Evolutionary conservation across 2,113 vertebrate genomes (phyloP), one percentile per base, ranked within the genome.

Genomic region (Macheiramphus alcinus): DNA sequence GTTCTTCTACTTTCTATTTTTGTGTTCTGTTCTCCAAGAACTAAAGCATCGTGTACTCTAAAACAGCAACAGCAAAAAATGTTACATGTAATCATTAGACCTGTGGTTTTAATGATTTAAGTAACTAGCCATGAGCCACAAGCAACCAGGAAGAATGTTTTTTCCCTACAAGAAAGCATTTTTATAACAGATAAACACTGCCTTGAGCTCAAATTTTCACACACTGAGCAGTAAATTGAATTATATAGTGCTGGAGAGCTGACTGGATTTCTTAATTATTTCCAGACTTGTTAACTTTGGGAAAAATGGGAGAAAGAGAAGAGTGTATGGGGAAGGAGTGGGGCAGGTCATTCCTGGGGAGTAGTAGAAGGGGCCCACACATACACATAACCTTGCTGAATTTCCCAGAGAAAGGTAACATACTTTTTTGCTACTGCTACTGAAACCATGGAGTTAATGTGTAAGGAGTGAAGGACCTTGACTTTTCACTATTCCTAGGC

Each of bases 191-290:
- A 95, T 91, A 91, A 95, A 94, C 70, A 83, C 29, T 78, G 91
- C 84, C 93, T 87, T 91, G 66, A 95, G 86, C 89, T 95, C 89
- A 85, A 91, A 95, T 96, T 95, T 97, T 96, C 95, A 94, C 94
- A 97, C 94, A 82, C 78, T 83, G 70, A 82, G 78, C 45, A 93
- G 84, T 88, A 95, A 97, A 97, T 95, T 95, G 61, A 97, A 94
- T 94, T 96, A 95, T 67, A 85, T 80, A 85, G 63, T 82, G 84
- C 74, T 80, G 72, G 89, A 94, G 55, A 97, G 80, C 62, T 73
- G 74, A 85, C 74, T 93, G 74, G 58, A 76, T 93, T 96, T 89
- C 95, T 84, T 97, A 95, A 97, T 95, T 95, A 96, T 93, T 97
- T 95, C 95, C 91, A 96, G 93, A 90, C 89, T 87, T 95, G 66